Evolutionary conservation across 2,888 invertebrate species (phyloP).

Genomic region (Drosophila lacicola): DNA sequence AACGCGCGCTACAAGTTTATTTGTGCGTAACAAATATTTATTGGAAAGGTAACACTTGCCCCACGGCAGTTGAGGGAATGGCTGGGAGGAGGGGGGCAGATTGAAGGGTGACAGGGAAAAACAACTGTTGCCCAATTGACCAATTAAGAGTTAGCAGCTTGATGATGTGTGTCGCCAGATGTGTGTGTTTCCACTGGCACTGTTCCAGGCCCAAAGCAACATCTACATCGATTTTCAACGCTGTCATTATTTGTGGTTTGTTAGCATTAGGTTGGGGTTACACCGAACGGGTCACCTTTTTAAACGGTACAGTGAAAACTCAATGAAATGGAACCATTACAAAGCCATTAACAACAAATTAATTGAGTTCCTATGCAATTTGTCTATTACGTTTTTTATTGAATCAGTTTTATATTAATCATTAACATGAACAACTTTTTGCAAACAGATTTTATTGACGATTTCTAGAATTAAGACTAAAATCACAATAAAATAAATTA

Average conservation of each 20-base stretch:
- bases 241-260: conserved; percentile 58
- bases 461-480: background rate
- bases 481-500: background rate
- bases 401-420: background rate
- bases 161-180: conserved; percentile 63
- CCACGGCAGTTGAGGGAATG: conserved; percentile 17
- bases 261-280: conserved; percentile 29
- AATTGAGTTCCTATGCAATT: background rate
- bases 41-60: conserved; percentile 81
- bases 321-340: conserved; percentile 14
- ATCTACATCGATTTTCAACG: conserved; percentile 39
- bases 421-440: background rate
- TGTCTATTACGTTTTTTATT: background rate
- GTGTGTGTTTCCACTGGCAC: conserved; percentile 35
- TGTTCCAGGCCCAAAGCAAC: conserved; percentile 13
- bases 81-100: background rate
- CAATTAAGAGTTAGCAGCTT: conserved; percentile 64
- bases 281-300: conserved; percentile 17
- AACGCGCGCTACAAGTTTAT: conserved; percentile 75
- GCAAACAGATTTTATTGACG: background rate
- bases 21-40: conserved; percentile 81
- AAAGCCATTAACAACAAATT: background rate
- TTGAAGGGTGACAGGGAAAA: conserved; percentile 9
- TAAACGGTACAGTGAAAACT: conserved; percentile 39
- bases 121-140: conserved; percentile 71